Evolutionary conservation across 2,888 invertebrate genomes (phyloP).

Genomic region (Shargacucullia verbasci): DNA sequence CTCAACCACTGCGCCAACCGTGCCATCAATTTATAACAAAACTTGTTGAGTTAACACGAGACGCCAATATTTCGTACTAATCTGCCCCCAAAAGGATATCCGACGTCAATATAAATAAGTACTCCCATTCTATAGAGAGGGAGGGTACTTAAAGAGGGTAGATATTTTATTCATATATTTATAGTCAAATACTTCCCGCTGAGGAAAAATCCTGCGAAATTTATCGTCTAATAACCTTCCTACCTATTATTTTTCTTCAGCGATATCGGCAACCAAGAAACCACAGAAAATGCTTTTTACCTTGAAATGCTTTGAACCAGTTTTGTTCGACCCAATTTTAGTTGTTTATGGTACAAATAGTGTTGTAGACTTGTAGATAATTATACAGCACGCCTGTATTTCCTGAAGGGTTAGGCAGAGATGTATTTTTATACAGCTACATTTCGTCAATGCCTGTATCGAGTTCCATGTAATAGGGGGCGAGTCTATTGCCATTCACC

Average conservation of each 20-base stretch:
- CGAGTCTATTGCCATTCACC: too few relatives aligned
- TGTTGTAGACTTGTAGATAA: not conserved
- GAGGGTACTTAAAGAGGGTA: conserved; percentile 8
- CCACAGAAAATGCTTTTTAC: conserved; percentile 5
- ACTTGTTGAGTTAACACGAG: too few relatives aligned
- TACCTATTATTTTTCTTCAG: conserved; percentile 30
- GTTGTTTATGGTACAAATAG: conserved; percentile 1
- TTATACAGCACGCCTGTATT: too few relatives aligned
- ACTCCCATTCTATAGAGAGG: conserved; percentile 6
- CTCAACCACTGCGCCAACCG: too few relatives aligned
- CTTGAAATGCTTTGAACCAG: conserved; percentile 20
- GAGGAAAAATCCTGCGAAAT: conserved; percentile 44
- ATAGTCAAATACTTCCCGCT: conserved; percentile 31
- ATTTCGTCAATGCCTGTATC: too few relatives aligned
- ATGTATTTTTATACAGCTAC: too few relatives aligned
- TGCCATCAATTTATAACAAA: too few relatives aligned
- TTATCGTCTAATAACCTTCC: conserved; percentile 40
- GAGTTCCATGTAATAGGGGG: too few relatives aligned
- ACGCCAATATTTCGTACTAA: too few relatives aligned
- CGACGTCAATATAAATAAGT: conserved; percentile 32
- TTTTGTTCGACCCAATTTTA: conserved; percentile 29
- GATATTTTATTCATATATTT: conserved; percentile 45
- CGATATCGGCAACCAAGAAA: not conserved
- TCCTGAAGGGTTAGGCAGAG: too few relatives aligned
- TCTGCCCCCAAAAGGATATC: not conserved